Evolutionary conservation across 2,888 invertebrate species (phyloP), one percentile per base, ranked within the genome.

Genomic region (Podabrus alpinus): DNA sequence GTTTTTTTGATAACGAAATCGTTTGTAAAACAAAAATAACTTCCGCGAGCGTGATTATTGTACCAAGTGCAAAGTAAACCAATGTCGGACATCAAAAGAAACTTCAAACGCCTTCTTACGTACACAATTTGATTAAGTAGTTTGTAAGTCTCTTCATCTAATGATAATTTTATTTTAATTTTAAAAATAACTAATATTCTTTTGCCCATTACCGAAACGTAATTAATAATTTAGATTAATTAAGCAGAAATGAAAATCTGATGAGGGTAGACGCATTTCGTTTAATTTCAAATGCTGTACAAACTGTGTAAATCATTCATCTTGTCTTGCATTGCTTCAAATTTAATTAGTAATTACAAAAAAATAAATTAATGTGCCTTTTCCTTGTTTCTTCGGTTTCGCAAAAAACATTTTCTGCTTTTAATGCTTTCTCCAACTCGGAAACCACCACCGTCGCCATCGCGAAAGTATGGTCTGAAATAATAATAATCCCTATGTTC

Each of bases 11-110:
- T 45, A 45, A n/a, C n/a, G 45, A 45, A 45, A 45, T 45, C 45
- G 45, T 45, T 45, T n/a, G 45, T 45, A n/a, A 5, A 45, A 45
- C n/a, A n/a, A 45, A 45, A 45, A 45, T n/a, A 45, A 45, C 45
- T 45, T 45, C n/a, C n/a, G 45, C 45, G 45, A 45, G 45, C 45
- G 45, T 45, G 45, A 45, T 45, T 45, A 45, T 45, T 45, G 45
- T 45, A 45, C 45, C 59, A 16, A 59, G 59, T 24, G 19, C 60
- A 59, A 68, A 68, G 24, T 68, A 68, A 68, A 68, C 59, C 68
- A 59, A 17, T 21, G 17, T 19, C 17, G n/a, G 60, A 70, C 70
- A 62, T 70, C 70, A 70, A 70, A 70, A 62, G 70, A 60, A 69
- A 21, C 59, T 60, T 61, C 69, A 21, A 69, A 61, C 60, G 25